Percentiles rank a stretch among this genome's conserved stretches.
Conservation (phyloP, 53 echinoderm and acorn worm species). For the Arbacia lixula region DNA sequence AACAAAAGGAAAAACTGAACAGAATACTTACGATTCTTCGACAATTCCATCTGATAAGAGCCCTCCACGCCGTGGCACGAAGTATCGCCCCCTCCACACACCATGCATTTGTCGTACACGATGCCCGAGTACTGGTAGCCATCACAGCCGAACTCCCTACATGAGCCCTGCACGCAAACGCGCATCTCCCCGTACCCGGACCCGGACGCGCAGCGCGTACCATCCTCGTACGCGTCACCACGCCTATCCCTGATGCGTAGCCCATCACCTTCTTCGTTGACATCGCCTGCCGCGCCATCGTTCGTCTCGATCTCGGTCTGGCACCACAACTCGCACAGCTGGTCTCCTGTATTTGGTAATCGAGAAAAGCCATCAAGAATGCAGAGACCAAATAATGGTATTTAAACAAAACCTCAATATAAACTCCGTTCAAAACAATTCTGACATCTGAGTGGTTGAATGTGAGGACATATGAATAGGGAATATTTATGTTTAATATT, state of each 20-base stretch:
- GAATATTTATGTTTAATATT: no score
- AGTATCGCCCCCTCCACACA: conserved; percentile 72
- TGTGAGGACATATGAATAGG: no score
- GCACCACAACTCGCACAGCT: conserved; percentile 44
- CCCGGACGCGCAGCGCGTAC: conserved; percentile 37
- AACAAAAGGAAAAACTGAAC: not conserved
- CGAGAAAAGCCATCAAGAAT: no score
- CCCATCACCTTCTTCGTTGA: not conserved
- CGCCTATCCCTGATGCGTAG: conserved; percentile 3
- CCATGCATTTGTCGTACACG: conserved; percentile 64
- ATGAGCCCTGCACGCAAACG: conserved; percentile 41
- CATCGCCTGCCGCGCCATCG: not conserved
- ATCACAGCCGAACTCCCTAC: conserved; percentile 79
- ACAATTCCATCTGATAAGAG: conserved; percentile 55
- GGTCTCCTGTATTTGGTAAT: conserved; percentile 34
- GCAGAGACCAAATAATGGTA: no score
- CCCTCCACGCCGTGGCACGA: conserved; percentile 56
- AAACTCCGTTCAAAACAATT: no score
- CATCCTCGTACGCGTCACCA: not conserved
- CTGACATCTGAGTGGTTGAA: no score
- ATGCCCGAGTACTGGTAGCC: conserved; percentile 66
- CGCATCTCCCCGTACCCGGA: not conserved
- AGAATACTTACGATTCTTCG: conserved; percentile 78
- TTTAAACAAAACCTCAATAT: no score
- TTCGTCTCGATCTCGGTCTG: not conserved